A percentile compares a stretch with the other conserved stretches of the same genome.
Evolutionary conservation across 92 coral and sea anemone species (phyloP).

Genomic region (Siderastrea siderea): DNA sequence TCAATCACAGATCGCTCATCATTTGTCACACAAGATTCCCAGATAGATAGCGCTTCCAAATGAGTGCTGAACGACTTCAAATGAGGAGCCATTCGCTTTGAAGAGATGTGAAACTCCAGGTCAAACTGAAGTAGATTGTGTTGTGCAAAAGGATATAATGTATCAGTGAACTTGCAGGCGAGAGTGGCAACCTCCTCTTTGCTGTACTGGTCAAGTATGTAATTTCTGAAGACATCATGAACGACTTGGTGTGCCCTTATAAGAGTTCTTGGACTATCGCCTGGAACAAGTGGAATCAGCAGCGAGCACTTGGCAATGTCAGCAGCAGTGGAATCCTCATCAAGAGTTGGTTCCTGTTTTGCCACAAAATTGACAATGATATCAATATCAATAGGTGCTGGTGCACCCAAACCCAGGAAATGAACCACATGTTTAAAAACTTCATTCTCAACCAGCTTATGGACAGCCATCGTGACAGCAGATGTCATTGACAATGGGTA

Average conservation of each 20-base stretch:
- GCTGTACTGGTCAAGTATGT: not conserved
- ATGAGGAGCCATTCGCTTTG: constrained; percentile 20
- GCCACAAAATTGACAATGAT: constrained; percentile 15
- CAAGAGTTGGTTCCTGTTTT: constrained; percentile 3
- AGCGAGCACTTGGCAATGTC: constrained; percentile 27
- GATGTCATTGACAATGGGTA: constrained; percentile 24
- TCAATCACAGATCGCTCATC: not conserved
- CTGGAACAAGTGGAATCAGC: not conserved
- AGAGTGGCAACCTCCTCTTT: not conserved
- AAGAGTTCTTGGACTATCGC: not conserved
- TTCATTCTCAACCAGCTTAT: not conserved
- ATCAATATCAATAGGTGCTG: constrained; percentile 21
- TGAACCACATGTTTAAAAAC: constrained; percentile 4
- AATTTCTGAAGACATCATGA: constrained; percentile 4
- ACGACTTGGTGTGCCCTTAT: constrained; percentile 15
- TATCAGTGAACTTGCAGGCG: constrained; percentile 1
- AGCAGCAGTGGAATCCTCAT: constrained; percentile 6
- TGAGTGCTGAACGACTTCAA: not conserved
- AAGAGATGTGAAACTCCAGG: constrained; percentile 13
- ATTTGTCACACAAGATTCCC: not conserved
- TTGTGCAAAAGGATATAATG: not conserved
- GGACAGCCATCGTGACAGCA: not conserved
- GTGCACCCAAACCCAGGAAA: constrained; percentile 6
- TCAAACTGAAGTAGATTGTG: constrained; percentile 3
- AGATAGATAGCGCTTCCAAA: not conserved